Evolutionary conservation across 1,140 invertebrate genomes (phyloP), one percentile per base, ranked within the genome.

Genomic region (Danaus plexippus): DNA sequence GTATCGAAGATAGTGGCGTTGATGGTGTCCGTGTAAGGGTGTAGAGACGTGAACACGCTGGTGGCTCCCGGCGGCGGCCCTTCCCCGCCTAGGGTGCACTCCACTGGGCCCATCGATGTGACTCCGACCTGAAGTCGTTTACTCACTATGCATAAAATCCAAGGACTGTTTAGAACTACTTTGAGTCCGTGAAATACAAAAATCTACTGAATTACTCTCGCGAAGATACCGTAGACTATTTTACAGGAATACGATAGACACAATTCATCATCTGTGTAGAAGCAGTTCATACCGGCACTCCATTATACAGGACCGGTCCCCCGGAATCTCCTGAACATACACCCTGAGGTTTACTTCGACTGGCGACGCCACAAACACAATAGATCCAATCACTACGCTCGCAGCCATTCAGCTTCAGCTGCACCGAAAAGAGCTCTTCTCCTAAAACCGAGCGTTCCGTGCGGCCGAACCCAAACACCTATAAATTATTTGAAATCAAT

Each of bases 311-410:
- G 44, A 80, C 72, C 12, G 79, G 77, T 40, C 79, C 79, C 40
- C 79, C 79, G 9, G 77, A 80, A 66, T 82, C 79, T 5, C 79
- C 79, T 8, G 75, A 67, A 67, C 79, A 80, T 11, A 82, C 79
- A 51, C 73, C 75, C 11, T 69, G 67, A 9, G 65, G 41, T 43
- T 47, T 8, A 0, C 45, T 18, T 0, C 22, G 40, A 3, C 45
- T 18, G 0, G 59, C 57, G 45, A 59, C 56, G 43, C 72, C 78
- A 59, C 80, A 83, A 57, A 71, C 66, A 62, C 77, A 80, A 61
- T 76, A 71, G 10, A 61, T 18, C 77, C 77, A 83, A n/a, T 59
- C 52, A 22, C 22, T 54, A 12, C 71, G 73, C 49, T 69, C 66
- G 56, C 76, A 80, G n/a, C 43, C 6, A 48, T 54, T 63, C 66